Conservation (phyloP, 2,797 vertebrate species). For the Enteromius argenteus region DNA sequence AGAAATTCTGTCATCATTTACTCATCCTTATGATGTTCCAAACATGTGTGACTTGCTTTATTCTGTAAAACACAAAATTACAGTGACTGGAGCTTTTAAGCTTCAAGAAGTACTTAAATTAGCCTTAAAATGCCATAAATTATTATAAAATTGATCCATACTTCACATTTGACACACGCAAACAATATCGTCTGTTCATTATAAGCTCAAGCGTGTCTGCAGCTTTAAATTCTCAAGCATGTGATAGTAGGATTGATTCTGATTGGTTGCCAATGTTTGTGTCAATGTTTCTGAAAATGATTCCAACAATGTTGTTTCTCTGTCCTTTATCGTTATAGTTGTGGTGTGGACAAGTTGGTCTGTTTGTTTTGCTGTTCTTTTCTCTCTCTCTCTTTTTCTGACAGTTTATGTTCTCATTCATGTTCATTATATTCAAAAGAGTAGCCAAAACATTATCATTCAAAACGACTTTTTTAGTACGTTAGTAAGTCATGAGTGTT, state of each 20-base stretch:
- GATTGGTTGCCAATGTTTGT: no score
- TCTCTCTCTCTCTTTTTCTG: neutral
- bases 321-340: no score
- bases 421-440: neutral
- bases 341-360: neutral
- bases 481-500: neutral
- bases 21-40: constrained; percentile 2
- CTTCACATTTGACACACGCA: neutral
- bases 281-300: no score
- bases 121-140: neutral
- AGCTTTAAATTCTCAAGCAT: no score
- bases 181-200: no score
- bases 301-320: no score
- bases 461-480: neutral
- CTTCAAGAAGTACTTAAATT: neutral
- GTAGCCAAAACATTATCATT: neutral
- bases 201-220: no score
- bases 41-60: neutral
- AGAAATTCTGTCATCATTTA: neutral
- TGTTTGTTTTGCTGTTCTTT: no score
- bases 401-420: neutral
- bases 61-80: neutral
- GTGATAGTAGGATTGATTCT: no score
- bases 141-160: neutral
- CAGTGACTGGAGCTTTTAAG: neutral